phyloP scores from a whole-genome alignment of 2,113 vertebrate genomes.

The Eira barbara region DNA sequence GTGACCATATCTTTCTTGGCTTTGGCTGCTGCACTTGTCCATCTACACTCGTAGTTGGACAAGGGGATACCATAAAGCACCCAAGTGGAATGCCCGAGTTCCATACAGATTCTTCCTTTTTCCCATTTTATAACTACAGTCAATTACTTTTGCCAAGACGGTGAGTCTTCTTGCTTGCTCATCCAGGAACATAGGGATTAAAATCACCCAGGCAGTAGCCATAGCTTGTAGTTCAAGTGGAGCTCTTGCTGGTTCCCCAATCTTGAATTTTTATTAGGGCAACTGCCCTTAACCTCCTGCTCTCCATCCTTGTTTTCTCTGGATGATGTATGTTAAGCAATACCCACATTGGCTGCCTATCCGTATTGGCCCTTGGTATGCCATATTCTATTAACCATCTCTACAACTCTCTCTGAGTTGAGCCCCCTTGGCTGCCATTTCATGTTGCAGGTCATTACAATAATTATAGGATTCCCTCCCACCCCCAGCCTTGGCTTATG shows the following conservation, averaged over 20 bases:
- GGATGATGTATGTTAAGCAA: not conserved
- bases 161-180: not conserved
- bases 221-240: not conserved
- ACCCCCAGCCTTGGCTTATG: not conserved
- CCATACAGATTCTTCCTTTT: not conserved
- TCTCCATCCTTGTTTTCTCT: not conserved
- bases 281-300: not conserved
- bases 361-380: not conserved
- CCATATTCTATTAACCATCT: not conserved
- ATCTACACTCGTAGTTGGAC: not conserved
- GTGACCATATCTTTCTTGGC: not conserved
- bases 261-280: not conserved
- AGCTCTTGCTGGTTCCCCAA: not conserved
- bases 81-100: not conserved
- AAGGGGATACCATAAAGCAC: not conserved
- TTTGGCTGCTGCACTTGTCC: not conserved
- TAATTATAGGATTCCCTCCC: not conserved
- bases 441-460: not conserved
- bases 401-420: not conserved
- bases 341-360: not conserved
- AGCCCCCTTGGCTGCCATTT: not conserved
- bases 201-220: not conserved
- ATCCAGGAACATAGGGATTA: not conserved
- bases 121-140: not conserved
- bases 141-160: not conserved